Evolutionary conservation across 2,888 invertebrate genomes (phyloP).

Genomic region (Unio delphinus): DNA sequence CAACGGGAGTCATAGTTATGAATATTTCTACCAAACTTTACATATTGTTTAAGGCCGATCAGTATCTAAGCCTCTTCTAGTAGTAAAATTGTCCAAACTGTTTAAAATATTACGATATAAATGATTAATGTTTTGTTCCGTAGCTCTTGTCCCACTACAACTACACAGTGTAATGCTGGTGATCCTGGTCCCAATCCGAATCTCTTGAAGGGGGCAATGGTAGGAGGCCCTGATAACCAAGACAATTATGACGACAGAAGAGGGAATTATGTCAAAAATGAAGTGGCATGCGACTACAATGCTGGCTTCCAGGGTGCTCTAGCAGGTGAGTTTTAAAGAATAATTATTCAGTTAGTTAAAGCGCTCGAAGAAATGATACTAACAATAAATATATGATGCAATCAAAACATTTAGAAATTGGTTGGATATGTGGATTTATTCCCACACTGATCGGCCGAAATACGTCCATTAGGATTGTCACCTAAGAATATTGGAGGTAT

Average conservation of each 20-base stretch:
- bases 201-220: slow-evolving; percentile 52
- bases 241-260: slow-evolving; percentile 58
- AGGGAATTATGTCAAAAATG: slow-evolving; percentile 57
- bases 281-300: slow-evolving; percentile 65
- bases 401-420: too few relatives aligned
- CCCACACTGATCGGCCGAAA: too few relatives aligned
- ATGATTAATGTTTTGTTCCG: background rate
- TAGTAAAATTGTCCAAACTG: background rate
- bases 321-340: slow-evolving; percentile 43
- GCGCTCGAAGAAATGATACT: too few relatives aligned
- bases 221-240: slow-evolving; percentile 50
- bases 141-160: slow-evolving; percentile 15
- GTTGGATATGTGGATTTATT: too few relatives aligned
- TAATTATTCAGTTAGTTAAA: background rate
- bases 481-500: too few relatives aligned
- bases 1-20: too few relatives aligned
- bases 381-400: too few relatives aligned
- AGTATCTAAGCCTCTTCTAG: too few relatives aligned
- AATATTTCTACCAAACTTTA: too few relatives aligned
- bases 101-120: background rate
- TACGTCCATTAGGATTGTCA: too few relatives aligned
- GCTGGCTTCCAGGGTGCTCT: slow-evolving; percentile 64
- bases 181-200: slow-evolving; percentile 41
- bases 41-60: too few relatives aligned
- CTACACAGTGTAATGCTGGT: slow-evolving; percentile 8